phyloP scores from a whole-genome alignment of 2,113 vertebrate species.

The Phrynosoma blainvillii region DNA sequence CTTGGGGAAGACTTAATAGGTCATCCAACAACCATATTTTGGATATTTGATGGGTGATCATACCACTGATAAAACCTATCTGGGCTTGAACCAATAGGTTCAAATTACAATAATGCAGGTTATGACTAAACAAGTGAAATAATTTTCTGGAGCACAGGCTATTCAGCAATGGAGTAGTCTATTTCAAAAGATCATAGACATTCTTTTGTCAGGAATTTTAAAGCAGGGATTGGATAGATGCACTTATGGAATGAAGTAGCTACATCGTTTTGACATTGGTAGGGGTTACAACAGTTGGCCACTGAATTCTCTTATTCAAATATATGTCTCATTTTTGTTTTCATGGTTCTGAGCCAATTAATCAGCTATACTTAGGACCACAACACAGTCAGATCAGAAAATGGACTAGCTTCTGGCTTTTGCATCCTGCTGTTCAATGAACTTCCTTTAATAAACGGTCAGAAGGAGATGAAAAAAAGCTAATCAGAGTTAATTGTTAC shows the following conservation, averaged over 20 bases:
- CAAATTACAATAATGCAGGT: neutral
- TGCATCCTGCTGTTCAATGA: neutral
- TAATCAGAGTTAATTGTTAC: conserved; percentile 57
- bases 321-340: neutral
- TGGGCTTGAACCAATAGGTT: neutral
- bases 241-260: neutral
- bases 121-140: neutral
- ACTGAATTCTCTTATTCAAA: neutral
- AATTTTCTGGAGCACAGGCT: neutral
- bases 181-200: neutral
- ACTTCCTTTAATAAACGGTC: conserved; percentile 42
- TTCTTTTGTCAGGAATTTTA: neutral
- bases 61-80: neutral
- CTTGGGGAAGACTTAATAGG: neutral
- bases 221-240: neutral
- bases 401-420: conserved; percentile 41
- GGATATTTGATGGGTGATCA: neutral
- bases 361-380: conserved; percentile 36
- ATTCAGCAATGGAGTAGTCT: neutral
- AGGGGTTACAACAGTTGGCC: neutral
- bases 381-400: conserved; percentile 31
- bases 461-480: conserved; percentile 13
- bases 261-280: neutral
- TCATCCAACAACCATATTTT: neutral
- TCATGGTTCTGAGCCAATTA: conserved; percentile 29